These are phyloP conservation scores for Hemiscyllium ocellatum DNA, from an alignment of 2,113 vertebrate genomes.

Conservation along the genomic window DNA sequence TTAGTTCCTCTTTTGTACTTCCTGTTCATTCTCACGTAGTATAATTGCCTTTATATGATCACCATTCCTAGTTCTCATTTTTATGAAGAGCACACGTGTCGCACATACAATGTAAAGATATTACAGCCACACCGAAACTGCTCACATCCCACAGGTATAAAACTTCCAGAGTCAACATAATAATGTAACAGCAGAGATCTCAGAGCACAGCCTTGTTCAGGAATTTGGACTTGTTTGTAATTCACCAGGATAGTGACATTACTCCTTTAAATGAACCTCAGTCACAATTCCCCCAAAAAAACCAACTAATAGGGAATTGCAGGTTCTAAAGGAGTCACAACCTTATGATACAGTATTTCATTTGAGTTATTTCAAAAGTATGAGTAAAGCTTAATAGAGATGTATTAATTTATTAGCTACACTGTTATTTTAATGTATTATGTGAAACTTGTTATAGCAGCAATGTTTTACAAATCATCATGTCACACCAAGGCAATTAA, in stretches of 20 bases:
- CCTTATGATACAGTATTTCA: background rate
- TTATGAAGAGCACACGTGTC: background rate
- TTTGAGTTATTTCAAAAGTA: background rate
- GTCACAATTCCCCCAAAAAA: background rate
- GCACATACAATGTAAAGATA: background rate
- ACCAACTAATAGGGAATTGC: background rate
- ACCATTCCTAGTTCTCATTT: background rate
- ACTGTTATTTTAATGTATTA: background rate
- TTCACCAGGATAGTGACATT: background rate
- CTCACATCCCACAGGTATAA: background rate
- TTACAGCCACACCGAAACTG: background rate
- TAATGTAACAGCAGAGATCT: no score
- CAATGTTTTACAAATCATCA: constrained; percentile 19
- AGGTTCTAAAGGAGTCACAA: background rate
- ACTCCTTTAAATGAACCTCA: background rate
- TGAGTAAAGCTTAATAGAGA: background rate
- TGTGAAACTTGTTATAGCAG: background rate
- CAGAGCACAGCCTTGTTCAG: background rate
- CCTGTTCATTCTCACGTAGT: background rate
- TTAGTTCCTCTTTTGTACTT: background rate
- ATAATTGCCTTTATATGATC: background rate
- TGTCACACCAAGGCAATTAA: constrained; percentile 19
- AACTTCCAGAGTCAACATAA: background rate
- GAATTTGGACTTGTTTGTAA: background rate
- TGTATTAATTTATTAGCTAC: constrained; percentile 15